Conservation (phyloP, 1,140 invertebrate genomes). For the Drosophila pectinifera region DNA sequence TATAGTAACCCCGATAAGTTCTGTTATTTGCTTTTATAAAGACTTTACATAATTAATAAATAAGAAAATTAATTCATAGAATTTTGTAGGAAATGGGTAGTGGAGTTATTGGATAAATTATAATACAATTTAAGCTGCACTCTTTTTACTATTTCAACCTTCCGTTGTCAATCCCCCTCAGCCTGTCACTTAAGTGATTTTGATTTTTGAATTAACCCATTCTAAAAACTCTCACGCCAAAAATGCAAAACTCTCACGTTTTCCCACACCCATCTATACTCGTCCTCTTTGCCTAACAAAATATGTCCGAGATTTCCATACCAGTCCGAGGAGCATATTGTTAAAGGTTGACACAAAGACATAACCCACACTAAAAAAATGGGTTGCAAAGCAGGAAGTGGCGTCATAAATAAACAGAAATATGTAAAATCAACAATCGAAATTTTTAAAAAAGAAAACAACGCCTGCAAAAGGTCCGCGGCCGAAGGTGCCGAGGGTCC, state of each 20-base stretch:
- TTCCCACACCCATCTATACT: conserved; percentile 12
- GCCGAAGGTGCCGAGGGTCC: conserved; percentile 20
- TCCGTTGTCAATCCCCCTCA: neutral
- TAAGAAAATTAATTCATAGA: neutral
- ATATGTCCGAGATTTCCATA: conserved; percentile 74
- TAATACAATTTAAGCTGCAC: too few relatives aligned
- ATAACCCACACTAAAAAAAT: conserved; percentile 41
- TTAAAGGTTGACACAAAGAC: conserved; percentile 40
- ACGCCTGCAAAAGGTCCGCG: conserved; percentile 24
- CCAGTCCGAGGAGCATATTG: conserved; percentile 65
- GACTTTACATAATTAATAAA: too few relatives aligned
- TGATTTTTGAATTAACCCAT: conserved; percentile 32
- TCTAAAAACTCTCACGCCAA: conserved; percentile 55
- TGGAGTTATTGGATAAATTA: neutral
- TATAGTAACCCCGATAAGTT: too few relatives aligned
- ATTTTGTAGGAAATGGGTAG: accelerated
- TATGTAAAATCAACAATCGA: conserved; percentile 77
- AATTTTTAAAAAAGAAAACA: conserved; percentile 77
- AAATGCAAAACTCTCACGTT: conserved; percentile 50
- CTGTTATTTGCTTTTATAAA: too few relatives aligned
- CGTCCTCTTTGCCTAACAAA: conserved; percentile 74
- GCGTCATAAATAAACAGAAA: conserved; percentile 70
- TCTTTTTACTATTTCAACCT: too few relatives aligned
- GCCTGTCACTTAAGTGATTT: neutral
- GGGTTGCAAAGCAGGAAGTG: conserved; percentile 25